Evolutionary conservation across 2,888 invertebrate species (phyloP).

Genomic region (Cecidostiba fungosa): DNA sequence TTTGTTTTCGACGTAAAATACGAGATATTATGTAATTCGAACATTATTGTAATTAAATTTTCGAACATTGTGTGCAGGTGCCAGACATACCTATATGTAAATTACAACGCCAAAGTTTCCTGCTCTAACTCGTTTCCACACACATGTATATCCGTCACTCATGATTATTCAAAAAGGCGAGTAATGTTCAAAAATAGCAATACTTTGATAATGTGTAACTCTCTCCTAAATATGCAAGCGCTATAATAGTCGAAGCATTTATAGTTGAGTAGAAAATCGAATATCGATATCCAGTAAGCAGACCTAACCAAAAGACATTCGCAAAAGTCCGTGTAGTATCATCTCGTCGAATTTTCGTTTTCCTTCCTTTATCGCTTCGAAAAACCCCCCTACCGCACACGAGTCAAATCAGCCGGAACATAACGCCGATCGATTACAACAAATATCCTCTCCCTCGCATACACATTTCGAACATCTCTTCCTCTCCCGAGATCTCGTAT

Average conservation of each 20-base stretch:
- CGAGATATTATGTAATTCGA: not conserved
- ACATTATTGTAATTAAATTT: constrained; percentile 13
- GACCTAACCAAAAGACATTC: no score
- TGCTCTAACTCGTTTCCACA: not conserved
- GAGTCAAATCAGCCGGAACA: not conserved
- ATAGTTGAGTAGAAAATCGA: no score
- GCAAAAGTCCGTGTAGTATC: no score
- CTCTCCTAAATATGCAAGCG: no score
- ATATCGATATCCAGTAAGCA: no score
- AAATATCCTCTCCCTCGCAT: not conserved
- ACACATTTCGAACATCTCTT: not conserved
- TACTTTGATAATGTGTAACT: no score
- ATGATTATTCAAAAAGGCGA: not conserved
- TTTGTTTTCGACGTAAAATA: constrained; percentile 10
- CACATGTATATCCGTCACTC: not conserved
- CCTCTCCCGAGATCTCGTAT: not conserved
- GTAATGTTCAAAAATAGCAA: no score
- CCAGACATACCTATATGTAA: not conserved
- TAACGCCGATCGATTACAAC: constrained; percentile 1
- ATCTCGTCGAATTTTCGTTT: no score
- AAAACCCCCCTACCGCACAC: no score
- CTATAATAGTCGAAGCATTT: no score
- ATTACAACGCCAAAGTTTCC: not conserved
- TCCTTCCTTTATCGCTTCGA: no score
- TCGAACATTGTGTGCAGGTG: not conserved